phyloP scores from a whole-genome alignment of 1,140 invertebrate genomes.

The Apis cerana region DNA sequence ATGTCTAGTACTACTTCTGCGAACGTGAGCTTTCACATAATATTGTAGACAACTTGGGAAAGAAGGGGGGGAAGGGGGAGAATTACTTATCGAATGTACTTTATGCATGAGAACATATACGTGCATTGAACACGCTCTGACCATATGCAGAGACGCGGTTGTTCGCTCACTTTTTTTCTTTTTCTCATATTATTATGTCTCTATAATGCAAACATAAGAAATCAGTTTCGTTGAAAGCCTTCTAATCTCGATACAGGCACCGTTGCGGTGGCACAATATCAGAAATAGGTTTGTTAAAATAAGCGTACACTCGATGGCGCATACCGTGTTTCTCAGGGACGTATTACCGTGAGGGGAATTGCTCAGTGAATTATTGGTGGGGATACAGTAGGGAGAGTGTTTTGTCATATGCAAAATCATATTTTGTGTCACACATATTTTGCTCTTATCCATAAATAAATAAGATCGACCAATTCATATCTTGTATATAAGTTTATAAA shows the following conservation, averaged over 20 bases:
- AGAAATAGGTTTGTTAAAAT: slow-evolving; percentile 74
- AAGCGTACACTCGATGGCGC: slow-evolving; percentile 69
- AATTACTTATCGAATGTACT: slow-evolving; percentile 53
- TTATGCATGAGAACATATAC: slow-evolving; percentile 18
- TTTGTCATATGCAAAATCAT: not conserved
- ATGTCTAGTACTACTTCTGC: slow-evolving; percentile 29
- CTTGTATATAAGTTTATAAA: not conserved
- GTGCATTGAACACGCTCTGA: slow-evolving; percentile 15
- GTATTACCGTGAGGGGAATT: slow-evolving; percentile 47
- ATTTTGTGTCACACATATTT: slow-evolving; percentile 30
- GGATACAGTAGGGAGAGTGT: slow-evolving; percentile 41
- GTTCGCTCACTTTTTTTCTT: not conserved
- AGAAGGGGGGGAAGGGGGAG: not conserved
- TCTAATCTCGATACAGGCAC: slow-evolving; percentile 67
- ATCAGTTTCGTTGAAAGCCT: slow-evolving; percentile 61
- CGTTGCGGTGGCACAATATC: slow-evolving; percentile 68
- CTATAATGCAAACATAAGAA: slow-evolving; percentile 10
- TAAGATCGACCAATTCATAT: slow-evolving; percentile 43
- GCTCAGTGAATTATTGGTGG: slow-evolving; percentile 37
- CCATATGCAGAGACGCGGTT: slow-evolving; percentile 44
- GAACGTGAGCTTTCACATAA: slow-evolving; percentile 60
- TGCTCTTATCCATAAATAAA: slow-evolving; percentile 59
- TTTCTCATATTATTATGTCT: slow-evolving; percentile 36
- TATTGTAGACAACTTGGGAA: not conserved
- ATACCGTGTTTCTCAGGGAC: slow-evolving; percentile 63